Base-by-base conservation (phyloP, 2,797 vertebrate species). In the Oreochromis mossambicus region DNA sequence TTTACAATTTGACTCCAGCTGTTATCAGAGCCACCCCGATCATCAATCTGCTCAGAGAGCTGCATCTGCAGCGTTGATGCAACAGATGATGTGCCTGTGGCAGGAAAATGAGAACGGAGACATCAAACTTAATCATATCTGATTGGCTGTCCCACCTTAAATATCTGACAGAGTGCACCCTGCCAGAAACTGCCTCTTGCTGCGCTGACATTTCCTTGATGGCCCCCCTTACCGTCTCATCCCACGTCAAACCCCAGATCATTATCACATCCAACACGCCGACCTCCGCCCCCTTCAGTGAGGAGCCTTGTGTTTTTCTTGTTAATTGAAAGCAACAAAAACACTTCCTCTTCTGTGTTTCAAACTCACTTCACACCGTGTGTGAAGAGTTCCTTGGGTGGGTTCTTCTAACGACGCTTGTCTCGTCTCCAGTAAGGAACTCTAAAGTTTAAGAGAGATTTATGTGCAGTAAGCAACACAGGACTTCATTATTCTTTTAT, bases 241-340 rank as follows among this genome's bases (percentile, higher is more conserved):
- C 41, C 29, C 17, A 48, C 46, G 55, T 76, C 41, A 50, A 54
- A 14, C 55, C 29, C 14, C 5, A 2, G 26, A 79, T 87, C 38
- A 76, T 92, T 85, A 91, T 91, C 82, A 82, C 83, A 88, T 83
- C 81, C 73, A 68, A 83, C 88, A 86, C 81, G 24, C 55, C 34
- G 5, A 32, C 66, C 70, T 26, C 58, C 21, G 10, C 73, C 50
- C 83, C 75, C 54, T 75, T 78, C 70, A 15, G 52, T 7, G 58
- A 51, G 11, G 32, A 54, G 58, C n/a, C 82, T 75, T 88, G 86
- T 84, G 56, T 88, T 94, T 89, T 85, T 83, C 56, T 63, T 46
- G 88, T 83, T 94, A 92, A 91, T 70, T 88, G 91, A 90, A 91
- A 93, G 90, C 83, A 94, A 82, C 94, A 91, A 85, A 82, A 94